Evolutionary conservation across 2,113 vertebrate species (phyloP), one percentile per base, ranked within the genome.

Genomic region (Proteles cristata): DNA sequence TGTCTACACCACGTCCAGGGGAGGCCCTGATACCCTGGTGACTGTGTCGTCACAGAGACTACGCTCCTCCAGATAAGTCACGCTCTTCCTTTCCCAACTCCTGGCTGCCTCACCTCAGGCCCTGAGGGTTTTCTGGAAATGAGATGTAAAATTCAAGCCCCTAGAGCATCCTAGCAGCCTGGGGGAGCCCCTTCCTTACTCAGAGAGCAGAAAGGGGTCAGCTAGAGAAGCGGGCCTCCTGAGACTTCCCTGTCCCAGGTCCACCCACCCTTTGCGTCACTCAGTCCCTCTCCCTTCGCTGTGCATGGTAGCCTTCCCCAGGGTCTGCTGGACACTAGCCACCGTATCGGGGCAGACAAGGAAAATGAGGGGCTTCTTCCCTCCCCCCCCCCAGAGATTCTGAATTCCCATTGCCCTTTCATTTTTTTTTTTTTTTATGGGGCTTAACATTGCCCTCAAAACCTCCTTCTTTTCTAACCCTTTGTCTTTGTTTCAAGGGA

Each of bases 401-500:
- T 80, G 11, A 53, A 28, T 76, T 93, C 58, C 58, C 84, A 71
- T 31, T 90, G 73, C 85, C 96, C 76, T 84, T 93, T 89, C 33
- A 4, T 90, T 94, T 93, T 50, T 93, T 93, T 50, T 50, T 50
- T 50, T 76, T 90, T 77, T 53, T 68, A 31, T 82, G 26, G 31
- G n/a, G 77, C 25, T 98, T 93, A 93, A 35, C 53, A 93, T 43
- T 98, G 95, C 93, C 87, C 93, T 95, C 61, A 65, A 76, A 95
- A 94, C 66, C 11, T 58, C 50, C 6, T 80, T 93, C 6, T 71
- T 96, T 97, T 97, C 96, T 97, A 97, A 97, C 93, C 69, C 63
- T 68, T 97, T 88, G 31, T 91, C 92, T 95, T 94, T 97, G 82
- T 98, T 98, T 97, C 76, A 98, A 90, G 83, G 94, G 96, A 98